Evolutionary conservation across 2,888 invertebrate genomes (phyloP).

Genomic region (Syrphus vitripennis): DNA sequence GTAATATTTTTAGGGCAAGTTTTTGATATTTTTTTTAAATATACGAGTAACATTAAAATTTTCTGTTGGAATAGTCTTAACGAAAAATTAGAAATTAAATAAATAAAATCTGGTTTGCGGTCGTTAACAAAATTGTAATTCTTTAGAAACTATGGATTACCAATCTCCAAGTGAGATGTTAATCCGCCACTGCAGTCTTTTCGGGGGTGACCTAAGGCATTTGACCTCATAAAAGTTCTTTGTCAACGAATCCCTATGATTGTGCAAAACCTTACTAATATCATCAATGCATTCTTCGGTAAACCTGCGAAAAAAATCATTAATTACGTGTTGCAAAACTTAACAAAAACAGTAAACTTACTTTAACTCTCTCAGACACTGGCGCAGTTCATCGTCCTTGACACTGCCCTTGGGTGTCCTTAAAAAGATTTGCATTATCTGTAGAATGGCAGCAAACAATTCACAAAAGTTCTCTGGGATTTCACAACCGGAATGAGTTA

Average conservation of each 20-base stretch:
- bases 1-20: too few species aligned
- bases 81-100: too few species aligned
- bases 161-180: conserved; percentile 82
- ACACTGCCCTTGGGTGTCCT: conserved; percentile 81
- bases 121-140: background rate
- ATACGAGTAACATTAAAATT: too few species aligned
- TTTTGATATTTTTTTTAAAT: too few species aligned
- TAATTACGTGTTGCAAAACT: background rate
- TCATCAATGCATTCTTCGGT: conserved; percentile 82
- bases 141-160: conserved; percentile 75
- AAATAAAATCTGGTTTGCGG: too few species aligned
- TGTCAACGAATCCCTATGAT: conserved; percentile 80
- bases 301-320: conserved; percentile 76
- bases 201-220: conserved; percentile 80
- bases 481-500: conserved; percentile 79
- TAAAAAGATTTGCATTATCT: conserved; percentile 82
- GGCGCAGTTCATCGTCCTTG: conserved; percentile 81
- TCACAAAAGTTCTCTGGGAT: conserved; percentile 82
- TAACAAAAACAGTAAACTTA: conserved; percentile 72
- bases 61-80: too few species aligned
- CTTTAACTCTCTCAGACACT: conserved; percentile 81
- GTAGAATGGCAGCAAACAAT: conserved; percentile 81
- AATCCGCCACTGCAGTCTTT: conserved; percentile 82
- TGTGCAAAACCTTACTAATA: conserved; percentile 82
- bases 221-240: conserved; percentile 79